phyloP scores from a whole-genome alignment of 2,888 invertebrate species.

The Amorpha juglandis region DNA sequence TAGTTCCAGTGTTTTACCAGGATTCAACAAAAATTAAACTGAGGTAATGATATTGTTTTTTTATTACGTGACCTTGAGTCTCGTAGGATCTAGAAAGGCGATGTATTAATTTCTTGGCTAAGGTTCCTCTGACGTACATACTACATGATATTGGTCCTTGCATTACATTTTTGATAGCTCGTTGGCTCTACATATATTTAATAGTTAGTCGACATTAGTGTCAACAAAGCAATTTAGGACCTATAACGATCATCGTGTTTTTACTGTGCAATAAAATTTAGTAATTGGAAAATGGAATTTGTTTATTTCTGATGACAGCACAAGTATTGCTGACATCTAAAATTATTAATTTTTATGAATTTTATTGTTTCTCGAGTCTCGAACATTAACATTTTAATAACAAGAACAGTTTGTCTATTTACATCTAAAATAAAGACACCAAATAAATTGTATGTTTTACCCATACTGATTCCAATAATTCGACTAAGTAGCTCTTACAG shows the following conservation, averaged over 20 bases:
- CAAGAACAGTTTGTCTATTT: too few relatives aligned
- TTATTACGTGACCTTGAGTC: conserved; percentile 48
- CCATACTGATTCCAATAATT: too few relatives aligned
- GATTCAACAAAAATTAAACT: conserved; percentile 31
- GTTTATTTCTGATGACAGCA: background rate
- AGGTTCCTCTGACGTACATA: conserved; percentile 23
- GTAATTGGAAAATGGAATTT: background rate
- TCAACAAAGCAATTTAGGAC: background rate
- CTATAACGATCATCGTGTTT: background rate
- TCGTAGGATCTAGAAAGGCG: conserved; percentile 39
- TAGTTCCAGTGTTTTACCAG: conserved; percentile 39
- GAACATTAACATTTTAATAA: too few relatives aligned
- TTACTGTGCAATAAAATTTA: background rate
- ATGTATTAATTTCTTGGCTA: conserved; percentile 28
- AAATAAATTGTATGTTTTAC: too few relatives aligned
- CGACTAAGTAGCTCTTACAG: too few relatives aligned
- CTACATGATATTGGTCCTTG: conserved; percentile 13
- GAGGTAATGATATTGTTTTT: conserved; percentile 43
- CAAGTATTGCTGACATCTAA: too few relatives aligned
- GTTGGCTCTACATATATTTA: background rate
- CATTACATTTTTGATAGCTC: conserved; percentile 31
- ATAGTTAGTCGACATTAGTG: background rate
- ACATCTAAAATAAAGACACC: too few relatives aligned
- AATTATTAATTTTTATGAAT: too few relatives aligned
- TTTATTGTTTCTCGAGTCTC: too few relatives aligned